Conservation (phyloP, 2,888 invertebrate species). For the Eupithecia centaureata region DNA sequence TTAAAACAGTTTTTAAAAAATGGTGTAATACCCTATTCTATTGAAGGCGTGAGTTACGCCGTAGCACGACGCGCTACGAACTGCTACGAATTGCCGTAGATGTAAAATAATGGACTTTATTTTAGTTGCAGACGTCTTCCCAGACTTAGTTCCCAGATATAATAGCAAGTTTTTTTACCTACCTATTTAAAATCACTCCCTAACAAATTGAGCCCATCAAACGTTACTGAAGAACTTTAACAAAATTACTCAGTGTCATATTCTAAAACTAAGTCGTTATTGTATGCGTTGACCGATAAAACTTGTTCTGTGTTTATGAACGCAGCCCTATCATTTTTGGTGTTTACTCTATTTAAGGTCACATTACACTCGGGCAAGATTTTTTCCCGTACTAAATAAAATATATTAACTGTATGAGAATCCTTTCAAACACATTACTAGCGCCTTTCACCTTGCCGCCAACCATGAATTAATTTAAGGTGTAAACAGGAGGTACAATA, state of each 20-base stretch:
- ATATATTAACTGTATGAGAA: too few species aligned
- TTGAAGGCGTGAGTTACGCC: too few species aligned
- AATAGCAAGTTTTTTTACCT: neutral
- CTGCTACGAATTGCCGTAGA: neutral
- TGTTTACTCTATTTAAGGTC: too few species aligned
- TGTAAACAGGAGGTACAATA: too few species aligned
- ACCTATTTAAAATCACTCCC: neutral
- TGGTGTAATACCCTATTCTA: too few species aligned
- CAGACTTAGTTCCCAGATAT: neutral
- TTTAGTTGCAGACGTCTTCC: neutral
- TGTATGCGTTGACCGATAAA: neutral
- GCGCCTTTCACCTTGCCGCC: too few species aligned
- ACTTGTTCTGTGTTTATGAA: constrained; percentile 1
- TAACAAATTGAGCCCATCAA: neutral
- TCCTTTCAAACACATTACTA: too few species aligned
- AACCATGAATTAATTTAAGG: too few species aligned
- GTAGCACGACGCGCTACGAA: neutral
- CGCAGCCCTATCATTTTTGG: too few species aligned
- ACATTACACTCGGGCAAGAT: too few species aligned
- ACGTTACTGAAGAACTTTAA: neutral
- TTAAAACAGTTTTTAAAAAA: too few species aligned
- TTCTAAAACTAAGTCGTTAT: neutral
- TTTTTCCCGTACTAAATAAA: too few species aligned
- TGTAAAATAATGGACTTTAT: neutral
- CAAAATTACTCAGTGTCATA: neutral